phyloP scores from a whole-genome alignment of 2,888 invertebrate species.

The Neuroscelio doddi region DNA sequence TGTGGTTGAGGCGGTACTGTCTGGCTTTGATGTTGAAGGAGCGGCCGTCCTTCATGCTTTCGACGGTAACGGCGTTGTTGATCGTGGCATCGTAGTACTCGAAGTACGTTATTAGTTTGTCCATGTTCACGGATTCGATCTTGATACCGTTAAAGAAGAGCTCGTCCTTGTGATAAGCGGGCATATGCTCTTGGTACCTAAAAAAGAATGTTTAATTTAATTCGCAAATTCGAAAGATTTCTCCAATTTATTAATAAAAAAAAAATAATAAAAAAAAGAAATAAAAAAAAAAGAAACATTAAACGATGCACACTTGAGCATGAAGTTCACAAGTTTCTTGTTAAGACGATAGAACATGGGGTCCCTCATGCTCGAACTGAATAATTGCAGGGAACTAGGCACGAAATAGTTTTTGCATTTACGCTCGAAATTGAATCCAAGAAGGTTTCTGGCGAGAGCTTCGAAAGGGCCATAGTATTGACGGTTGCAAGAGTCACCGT shows the following conservation, averaged over 20 bases:
- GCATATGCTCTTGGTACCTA: constrained; percentile 75
- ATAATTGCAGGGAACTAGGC: constrained; percentile 79
- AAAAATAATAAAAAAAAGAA: no score
- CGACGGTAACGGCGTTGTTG: constrained; percentile 76
- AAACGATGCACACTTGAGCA: constrained; percentile 52
- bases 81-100: constrained; percentile 78
- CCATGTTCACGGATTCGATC: constrained; percentile 78
- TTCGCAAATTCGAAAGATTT: no score
- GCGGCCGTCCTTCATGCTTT: constrained; percentile 71
- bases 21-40: constrained; percentile 75
- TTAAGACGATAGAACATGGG: constrained; percentile 81
- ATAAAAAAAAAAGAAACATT: neutral
- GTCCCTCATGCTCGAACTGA: constrained; percentile 80
- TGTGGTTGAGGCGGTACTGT: constrained; percentile 82
- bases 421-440: constrained; percentile 69
- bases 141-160: constrained; percentile 76
- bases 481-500: constrained; percentile 72
- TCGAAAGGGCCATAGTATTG: constrained; percentile 76
- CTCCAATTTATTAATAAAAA: no score
- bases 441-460: constrained; percentile 74
- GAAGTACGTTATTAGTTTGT: constrained; percentile 81
- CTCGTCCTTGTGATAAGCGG: constrained; percentile 76
- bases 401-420: constrained; percentile 71
- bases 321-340: constrained; percentile 77
- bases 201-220: no score